Evolutionary conservation across 2,113 vertebrate species (phyloP), one percentile per base, ranked within the genome.

Genomic region (Gambusia holbrooki): DNA sequence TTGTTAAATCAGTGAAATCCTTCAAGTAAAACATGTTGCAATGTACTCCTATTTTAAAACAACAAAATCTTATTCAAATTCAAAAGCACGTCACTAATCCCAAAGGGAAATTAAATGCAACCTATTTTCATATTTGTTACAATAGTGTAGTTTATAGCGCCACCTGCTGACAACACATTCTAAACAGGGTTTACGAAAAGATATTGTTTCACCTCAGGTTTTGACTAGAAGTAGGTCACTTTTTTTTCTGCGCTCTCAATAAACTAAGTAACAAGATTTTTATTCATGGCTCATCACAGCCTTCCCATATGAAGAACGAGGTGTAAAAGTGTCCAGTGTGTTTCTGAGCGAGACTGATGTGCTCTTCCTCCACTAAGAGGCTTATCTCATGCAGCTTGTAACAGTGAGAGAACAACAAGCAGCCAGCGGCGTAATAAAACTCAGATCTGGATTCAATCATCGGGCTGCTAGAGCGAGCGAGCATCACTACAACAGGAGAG

Each of bases 301-400:
- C 32, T 11, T 12, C 11, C 30, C 1, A 14, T 10, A 29, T 7
- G 14, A 61, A 10, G 19, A 27, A 13, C 17, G 12, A 28, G 33
- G 51, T 54, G 19, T 45, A 2, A 48, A 35, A 42, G 54, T 33
- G 32, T 64, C 62, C 75, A 66, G 54, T 61, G 76, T 62, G 74
- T 80, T 72, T 82, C 65, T 76, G 54, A 69, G 66, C 25, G 17
- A 68, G 40, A n/a, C 51, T 25, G 75, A 60, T n/a, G 67, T 10
- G n/a, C 63, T 66, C 64, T 69, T 27, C 66, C 27, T 11, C 40
- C 5, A 37, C 61, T 89, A 87, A 91, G 90, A 91, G 84, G 88
- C 76, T 91, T 87, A 91, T 77, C 86, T 88, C 79, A 13, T 74
- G 28, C 80, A 76, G 68, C 73, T 12, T 80, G 83, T 69, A 87